phyloP scores from a whole-genome alignment of 2,888 invertebrate species.

The Tuta absoluta region DNA sequence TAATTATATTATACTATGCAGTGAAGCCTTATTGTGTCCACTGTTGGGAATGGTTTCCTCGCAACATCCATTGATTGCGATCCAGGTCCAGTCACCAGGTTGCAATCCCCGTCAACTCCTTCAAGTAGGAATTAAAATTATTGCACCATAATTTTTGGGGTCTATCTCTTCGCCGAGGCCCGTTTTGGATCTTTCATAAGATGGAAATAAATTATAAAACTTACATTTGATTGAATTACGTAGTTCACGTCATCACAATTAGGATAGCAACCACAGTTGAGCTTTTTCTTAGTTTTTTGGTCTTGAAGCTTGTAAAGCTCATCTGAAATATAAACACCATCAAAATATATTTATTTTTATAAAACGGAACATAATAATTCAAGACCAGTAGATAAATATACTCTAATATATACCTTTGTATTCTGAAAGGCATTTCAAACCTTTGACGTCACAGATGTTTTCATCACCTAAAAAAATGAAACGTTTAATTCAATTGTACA shows the following conservation, averaged over 20 bases:
- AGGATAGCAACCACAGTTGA: constrained; percentile 84
- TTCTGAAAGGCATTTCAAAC: constrained; percentile 82
- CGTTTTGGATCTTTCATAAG: too few relatives aligned
- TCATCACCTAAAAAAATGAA: constrained; percentile 69
- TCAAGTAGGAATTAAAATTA: too few relatives aligned
- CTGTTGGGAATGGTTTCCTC: too few relatives aligned
- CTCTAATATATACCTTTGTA: constrained; percentile 69
- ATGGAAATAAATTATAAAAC: constrained; percentile 47
- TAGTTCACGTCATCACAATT: constrained; percentile 87
- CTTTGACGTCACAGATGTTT: constrained; percentile 82
- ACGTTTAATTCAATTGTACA: background rate
- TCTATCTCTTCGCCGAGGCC: too few relatives aligned
- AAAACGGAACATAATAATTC: too few relatives aligned
- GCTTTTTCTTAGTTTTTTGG: constrained; percentile 67
- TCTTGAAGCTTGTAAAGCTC: constrained; percentile 77
- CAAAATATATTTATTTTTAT: background rate
- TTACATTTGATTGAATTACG: constrained; percentile 82
- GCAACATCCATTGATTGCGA: too few relatives aligned
- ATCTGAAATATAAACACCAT: constrained; percentile 57
- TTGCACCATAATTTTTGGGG: too few relatives aligned
- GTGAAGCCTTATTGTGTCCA: too few relatives aligned
- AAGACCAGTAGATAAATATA: background rate
- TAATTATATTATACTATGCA: too few relatives aligned
- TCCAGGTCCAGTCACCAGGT: too few relatives aligned
- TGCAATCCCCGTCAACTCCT: too few relatives aligned